These are phyloP conservation scores for Otocyon megalotis DNA, from an alignment of 2,113 vertebrate genomes.

Conservation along the genomic window DNA sequence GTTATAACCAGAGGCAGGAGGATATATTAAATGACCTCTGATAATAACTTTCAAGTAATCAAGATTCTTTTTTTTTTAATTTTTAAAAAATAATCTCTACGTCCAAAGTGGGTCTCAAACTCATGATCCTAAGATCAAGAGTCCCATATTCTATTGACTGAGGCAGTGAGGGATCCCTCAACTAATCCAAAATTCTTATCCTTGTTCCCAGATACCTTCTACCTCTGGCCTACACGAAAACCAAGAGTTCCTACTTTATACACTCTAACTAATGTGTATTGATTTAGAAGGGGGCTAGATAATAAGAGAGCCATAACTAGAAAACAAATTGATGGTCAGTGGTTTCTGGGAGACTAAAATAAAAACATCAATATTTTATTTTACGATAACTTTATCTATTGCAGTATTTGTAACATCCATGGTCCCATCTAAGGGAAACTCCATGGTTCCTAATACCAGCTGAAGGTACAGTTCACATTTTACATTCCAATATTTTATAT, in stretches of 20 bases:
- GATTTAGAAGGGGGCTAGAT: conserved; percentile 78
- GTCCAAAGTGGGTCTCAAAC: neutral
- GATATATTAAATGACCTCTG: neutral
- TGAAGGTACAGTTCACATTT: neutral
- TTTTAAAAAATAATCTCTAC: neutral
- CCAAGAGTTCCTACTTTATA: neutral
- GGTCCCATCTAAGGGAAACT: neutral
- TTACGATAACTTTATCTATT: neutral
- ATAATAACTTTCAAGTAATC: neutral
- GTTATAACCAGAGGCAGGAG: neutral
- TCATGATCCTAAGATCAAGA: neutral
- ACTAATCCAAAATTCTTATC: neutral
- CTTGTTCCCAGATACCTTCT: neutral
- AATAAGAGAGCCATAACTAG: conserved; percentile 78
- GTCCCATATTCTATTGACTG: neutral
- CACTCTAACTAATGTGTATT: conserved; percentile 78
- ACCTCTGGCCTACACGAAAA: neutral
- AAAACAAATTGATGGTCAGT: conserved; percentile 64
- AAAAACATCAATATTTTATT: neutral
- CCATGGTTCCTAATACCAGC: neutral
- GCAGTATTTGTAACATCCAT: neutral
- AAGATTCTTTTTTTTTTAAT: neutral
- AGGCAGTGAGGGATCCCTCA: neutral
- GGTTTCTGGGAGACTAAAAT: conserved; percentile 36
- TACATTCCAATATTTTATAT: neutral